Conservation (phyloP, 2,113 vertebrate species). For the Rhynchopsitta pachyrhyncha region DNA sequence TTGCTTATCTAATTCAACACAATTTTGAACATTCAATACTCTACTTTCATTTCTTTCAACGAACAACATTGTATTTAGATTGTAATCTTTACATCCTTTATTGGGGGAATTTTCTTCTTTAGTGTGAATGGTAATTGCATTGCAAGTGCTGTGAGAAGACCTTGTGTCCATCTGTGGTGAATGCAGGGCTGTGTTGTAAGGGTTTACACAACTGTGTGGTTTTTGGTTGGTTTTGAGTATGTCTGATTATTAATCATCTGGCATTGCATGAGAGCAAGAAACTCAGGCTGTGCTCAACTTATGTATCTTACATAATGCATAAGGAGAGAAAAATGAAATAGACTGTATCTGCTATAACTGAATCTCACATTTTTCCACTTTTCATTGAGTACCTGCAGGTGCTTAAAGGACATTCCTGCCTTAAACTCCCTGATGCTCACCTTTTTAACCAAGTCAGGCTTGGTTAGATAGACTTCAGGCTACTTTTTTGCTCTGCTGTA, state of each 20-base stretch:
- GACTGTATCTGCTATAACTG: not conserved
- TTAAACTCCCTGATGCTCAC: not conserved
- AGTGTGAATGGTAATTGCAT: slow-evolving; percentile 46
- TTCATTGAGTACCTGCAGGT: not conserved
- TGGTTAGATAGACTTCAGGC: not conserved
- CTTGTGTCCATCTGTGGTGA: not conserved
- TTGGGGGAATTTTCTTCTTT: not conserved
- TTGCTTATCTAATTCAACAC: slow-evolving; percentile 84
- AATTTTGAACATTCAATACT: slow-evolving; percentile 80
- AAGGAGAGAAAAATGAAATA: not conserved
- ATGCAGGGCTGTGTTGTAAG: not conserved
- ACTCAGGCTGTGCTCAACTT: not conserved
- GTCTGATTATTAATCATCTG: not conserved
- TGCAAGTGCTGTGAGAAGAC: not conserved
- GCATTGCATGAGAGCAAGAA: not conserved
- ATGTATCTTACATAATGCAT: not conserved
- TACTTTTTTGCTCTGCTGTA: not conserved
- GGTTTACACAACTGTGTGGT: not conserved
- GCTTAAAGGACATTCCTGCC: not conserved
- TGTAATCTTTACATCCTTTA: slow-evolving; percentile 59
- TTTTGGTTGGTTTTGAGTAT: not conserved
- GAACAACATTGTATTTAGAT: slow-evolving; percentile 67
- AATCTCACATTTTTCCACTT: not conserved
- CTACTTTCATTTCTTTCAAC: slow-evolving; percentile 74
- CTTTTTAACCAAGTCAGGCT: not conserved